Evolutionary conservation across 2,113 vertebrate genomes (phyloP), one percentile per base, ranked within the genome.

Genomic region (Sceloporus tristichus): DNA sequence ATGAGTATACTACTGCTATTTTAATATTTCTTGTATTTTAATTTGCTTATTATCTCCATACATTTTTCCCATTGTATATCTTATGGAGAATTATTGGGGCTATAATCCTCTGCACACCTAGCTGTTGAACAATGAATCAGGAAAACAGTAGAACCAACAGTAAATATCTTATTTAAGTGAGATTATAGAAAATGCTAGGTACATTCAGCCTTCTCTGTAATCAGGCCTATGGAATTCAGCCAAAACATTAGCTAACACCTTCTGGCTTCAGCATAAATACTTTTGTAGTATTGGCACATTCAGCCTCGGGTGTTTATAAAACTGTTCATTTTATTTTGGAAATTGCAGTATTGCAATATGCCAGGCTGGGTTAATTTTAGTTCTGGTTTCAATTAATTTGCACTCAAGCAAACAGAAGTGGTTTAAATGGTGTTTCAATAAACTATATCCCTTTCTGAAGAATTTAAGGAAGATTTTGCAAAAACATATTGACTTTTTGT

Each of bases 331-430:
- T 88, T 73, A 2, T 85, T 89, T 66, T 89, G 90, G 70, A 86
- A 89, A 84, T 84, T 73, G 1, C 6, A 79, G 18, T 38, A 78
- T 18, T 89, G 3, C 73, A 82, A 9, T 83, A 86, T 88, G 8
- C 8, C 14, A 66, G 34, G 6, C 3, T 79, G 11, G 0, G 5
- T 85, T 94, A 0, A 23, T 87, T 95, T 90, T 87, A 66, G 7
- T 88, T 94, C 87, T 85, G 56, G 3, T 82, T 92, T 85, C 38
- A 85, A 23, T 82, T 85, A 75, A 83, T 93, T 85, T 84, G 8
- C 62, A 90, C 29, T 59, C 56, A 87, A 78, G 29, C 86, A 92
- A 82, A 89, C 9, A 84, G 0, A 78, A 88, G 85, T 56, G 2
- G 0, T 78, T 89, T 76, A 40, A 82, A 79, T 79, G 85, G 19